Evolutionary conservation across 92 coral and sea anemone genomes (phyloP).

Genomic region (Porites rus): DNA sequence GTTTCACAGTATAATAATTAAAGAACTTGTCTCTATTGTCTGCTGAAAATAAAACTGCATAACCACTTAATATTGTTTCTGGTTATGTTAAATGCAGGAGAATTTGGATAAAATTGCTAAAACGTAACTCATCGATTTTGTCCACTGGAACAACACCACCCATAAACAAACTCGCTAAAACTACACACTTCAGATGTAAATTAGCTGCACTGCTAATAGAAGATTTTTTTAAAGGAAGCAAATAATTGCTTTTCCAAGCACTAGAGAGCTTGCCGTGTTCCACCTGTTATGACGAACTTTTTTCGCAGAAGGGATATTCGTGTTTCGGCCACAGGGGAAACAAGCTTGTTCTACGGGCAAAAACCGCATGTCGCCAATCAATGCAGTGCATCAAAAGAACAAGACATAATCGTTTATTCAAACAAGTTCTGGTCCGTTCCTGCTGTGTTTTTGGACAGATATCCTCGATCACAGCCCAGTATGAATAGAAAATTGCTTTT

Average conservation of each 20-base stretch:
- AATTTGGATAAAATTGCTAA: background rate
- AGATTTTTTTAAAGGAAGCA: background rate
- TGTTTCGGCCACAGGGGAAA: background rate
- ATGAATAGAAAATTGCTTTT: background rate
- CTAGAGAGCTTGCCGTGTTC: background rate
- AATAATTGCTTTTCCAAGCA: background rate
- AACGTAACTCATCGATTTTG: background rate
- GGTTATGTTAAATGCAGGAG: background rate
- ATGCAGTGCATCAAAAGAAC: background rate
- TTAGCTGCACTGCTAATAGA: background rate
- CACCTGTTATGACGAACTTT: background rate
- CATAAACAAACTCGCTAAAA: background rate
- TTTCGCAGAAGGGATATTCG: background rate
- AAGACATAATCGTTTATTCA: background rate
- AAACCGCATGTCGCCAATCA: background rate
- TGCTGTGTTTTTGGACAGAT: background rate
- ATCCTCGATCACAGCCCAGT: background rate
- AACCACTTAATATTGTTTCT: background rate
- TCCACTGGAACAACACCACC: background rate
- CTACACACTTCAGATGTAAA: constrained; percentile 26
- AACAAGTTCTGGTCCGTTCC: background rate
- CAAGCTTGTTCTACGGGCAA: background rate
- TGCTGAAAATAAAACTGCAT: background rate
- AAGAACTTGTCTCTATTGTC: background rate
- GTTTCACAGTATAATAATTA: background rate